These are phyloP conservation scores for Endomychus coccineus DNA, from an alignment of 2,888 invertebrate genomes.

Conservation along the genomic window DNA sequence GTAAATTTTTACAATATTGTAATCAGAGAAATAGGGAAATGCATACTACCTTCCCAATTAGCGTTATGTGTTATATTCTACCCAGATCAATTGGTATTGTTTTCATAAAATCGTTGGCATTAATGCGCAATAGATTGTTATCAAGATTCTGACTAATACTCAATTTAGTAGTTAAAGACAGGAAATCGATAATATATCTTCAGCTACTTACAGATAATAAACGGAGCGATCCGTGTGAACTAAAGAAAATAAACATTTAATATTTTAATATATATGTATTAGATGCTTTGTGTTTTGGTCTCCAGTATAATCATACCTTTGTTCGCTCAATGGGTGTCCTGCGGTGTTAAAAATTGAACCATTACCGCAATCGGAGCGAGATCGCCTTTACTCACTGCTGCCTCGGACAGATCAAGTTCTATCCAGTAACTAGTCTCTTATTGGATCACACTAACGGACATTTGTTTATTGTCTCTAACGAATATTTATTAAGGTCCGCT, in stretches of 20 bases:
- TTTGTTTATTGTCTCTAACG: slow-evolving; percentile 19
- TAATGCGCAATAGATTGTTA: not conserved
- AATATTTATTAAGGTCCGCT: slow-evolving; percentile 17
- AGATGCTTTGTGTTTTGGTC: slow-evolving; percentile 41
- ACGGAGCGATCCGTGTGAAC: slow-evolving; percentile 34
- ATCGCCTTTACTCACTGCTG: slow-evolving; percentile 23
- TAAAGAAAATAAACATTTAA: slow-evolving; percentile 41
- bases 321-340: slow-evolving; percentile 43
- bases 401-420: slow-evolving; percentile 11
- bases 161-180: slow-evolving; percentile 26
- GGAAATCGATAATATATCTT: slow-evolving; percentile 35
- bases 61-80: too few species aligned
- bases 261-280: slow-evolving; percentile 45
- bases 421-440: slow-evolving; percentile 15
- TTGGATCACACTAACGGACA: slow-evolving; percentile 21
- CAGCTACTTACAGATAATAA: slow-evolving; percentile 32
- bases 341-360: slow-evolving; percentile 46
- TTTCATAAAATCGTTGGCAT: too few species aligned
- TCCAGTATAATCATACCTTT: slow-evolving; percentile 39
- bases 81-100: too few species aligned
- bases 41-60: too few species aligned
- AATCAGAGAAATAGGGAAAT: too few species aligned
- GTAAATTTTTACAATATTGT: too few species aligned
- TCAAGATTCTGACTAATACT: slow-evolving; percentile 12
- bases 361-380: slow-evolving; percentile 41